Evolutionary conservation across 2,888 invertebrate genomes (phyloP).

Genomic region (Ennomos erosarius): DNA sequence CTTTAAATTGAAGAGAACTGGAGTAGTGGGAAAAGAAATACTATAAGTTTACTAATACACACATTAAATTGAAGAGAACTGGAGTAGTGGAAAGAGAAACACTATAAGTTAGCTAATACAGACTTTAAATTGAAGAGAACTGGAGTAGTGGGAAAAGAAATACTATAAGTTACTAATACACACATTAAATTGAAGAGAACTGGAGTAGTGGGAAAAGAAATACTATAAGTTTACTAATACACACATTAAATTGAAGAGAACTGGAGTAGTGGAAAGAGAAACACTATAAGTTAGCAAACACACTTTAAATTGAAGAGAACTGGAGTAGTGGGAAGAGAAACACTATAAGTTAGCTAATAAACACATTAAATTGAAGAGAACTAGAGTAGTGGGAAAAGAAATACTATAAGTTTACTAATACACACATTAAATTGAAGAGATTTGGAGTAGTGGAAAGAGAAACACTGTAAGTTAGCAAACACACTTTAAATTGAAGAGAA

Average conservation of each 20-base stretch:
- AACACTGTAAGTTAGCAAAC: constrained; percentile 41
- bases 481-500: constrained; percentile 30
- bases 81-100: too few species aligned
- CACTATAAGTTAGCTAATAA: too few species aligned
- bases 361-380: constrained; percentile 14
- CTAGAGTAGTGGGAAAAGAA: constrained; percentile 13
- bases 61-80: too few species aligned
- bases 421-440: constrained; percentile 9
- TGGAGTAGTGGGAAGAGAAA: constrained; percentile 12
- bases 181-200: too few species aligned
- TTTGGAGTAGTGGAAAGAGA: constrained; percentile 18
- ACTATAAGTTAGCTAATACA: too few species aligned
- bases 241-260: too few species aligned
- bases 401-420: too few species aligned
- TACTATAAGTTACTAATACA: too few species aligned
- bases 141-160: too few species aligned
- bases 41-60: constrained; percentile 39
- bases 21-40: constrained; percentile 72
- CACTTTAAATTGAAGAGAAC: constrained; percentile 29
- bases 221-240: constrained; percentile 46
- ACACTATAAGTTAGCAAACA: constrained; percentile 53
- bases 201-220: constrained; percentile 70
- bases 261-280: constrained; percentile 50
- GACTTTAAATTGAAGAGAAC: too few species aligned
- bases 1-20: too few species aligned